phyloP scores from a whole-genome alignment of 2,888 invertebrate genomes.

The Ectemnius cavifrons region DNA sequence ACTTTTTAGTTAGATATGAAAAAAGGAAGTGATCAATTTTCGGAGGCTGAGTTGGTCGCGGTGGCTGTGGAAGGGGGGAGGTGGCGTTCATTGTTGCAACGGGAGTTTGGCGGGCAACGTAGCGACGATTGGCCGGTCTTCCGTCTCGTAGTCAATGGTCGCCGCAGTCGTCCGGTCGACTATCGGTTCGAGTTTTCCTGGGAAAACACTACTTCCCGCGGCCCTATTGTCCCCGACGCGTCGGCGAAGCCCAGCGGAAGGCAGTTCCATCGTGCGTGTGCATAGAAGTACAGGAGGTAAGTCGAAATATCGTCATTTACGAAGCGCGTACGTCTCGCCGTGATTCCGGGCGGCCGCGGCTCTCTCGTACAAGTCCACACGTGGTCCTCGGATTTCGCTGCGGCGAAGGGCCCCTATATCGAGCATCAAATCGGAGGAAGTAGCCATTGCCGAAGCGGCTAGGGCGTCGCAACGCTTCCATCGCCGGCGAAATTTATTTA shows the following conservation, averaged over 20 bases:
- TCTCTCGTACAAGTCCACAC: slow-evolving; percentile 55
- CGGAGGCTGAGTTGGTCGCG: slow-evolving; percentile 25
- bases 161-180: slow-evolving; percentile 67
- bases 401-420: neutral
- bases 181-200: slow-evolving; percentile 72
- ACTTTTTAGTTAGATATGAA: too few species aligned
- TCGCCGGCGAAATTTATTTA: slow-evolving; percentile 13
- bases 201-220: slow-evolving; percentile 70
- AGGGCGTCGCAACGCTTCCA: neutral
- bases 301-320: slow-evolving; percentile 20
- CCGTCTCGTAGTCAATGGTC: slow-evolving; percentile 67
- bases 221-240: slow-evolving; percentile 67
- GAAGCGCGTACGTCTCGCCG: slow-evolving; percentile 11
- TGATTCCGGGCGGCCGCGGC: slow-evolving; percentile 33
- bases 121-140: slow-evolving; percentile 66
- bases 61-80: slow-evolving; percentile 39
- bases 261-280: slow-evolving; percentile 46
- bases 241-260: slow-evolving; percentile 52
- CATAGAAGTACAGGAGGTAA: slow-evolving; percentile 49
- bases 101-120: slow-evolving; percentile 63
- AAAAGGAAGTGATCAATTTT: slow-evolving; percentile 3
- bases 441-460: slow-evolving; percentile 6
- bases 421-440: neutral
- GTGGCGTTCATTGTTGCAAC: slow-evolving; percentile 56
- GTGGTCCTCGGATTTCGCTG: slow-evolving; percentile 57